These are phyloP conservation scores for Idaea aversata DNA, from an alignment of 2,888 invertebrate genomes.

Conservation along the genomic window DNA sequence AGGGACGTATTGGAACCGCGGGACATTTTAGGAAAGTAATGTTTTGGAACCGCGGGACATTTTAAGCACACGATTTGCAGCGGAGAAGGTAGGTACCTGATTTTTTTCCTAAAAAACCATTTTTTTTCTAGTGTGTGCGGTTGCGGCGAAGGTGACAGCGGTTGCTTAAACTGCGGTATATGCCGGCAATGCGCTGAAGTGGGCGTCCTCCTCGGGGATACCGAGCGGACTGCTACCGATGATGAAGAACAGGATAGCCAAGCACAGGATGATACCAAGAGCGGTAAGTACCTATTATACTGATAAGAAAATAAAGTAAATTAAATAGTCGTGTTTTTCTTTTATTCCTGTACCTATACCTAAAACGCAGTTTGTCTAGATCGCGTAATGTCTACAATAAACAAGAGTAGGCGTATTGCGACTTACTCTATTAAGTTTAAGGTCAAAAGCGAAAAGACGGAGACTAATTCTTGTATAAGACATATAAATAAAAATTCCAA, in stretches of 20 bases:
- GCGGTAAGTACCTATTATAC: slow-evolving; percentile 27
- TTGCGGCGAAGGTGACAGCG: slow-evolving; percentile 97
- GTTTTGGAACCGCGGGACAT: too few relatives aligned
- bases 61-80: too few relatives aligned
- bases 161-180: slow-evolving; percentile 95
- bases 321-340: neutral
- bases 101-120: neutral
- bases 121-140: slow-evolving; percentile 88
- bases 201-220: slow-evolving; percentile 18
- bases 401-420: too few relatives aligned
- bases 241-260: slow-evolving; percentile 45
- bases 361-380: neutral
- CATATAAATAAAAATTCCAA: too few relatives aligned
- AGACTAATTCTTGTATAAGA: too few relatives aligned
- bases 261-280: slow-evolving; percentile 27
- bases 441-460: too few relatives aligned
- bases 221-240: slow-evolving; percentile 28
- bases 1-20: too few relatives aligned
- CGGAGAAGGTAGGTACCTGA: neutral
- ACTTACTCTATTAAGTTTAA: too few relatives aligned
- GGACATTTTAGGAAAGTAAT: too few relatives aligned
- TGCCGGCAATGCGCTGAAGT: slow-evolving; percentile 91
- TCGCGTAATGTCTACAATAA: too few relatives aligned
- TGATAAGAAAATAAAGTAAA: neutral
- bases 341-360: neutral